Base-by-base conservation (phyloP, 2,113 vertebrate genomes). In the Philantomba maxwellii region DNA sequence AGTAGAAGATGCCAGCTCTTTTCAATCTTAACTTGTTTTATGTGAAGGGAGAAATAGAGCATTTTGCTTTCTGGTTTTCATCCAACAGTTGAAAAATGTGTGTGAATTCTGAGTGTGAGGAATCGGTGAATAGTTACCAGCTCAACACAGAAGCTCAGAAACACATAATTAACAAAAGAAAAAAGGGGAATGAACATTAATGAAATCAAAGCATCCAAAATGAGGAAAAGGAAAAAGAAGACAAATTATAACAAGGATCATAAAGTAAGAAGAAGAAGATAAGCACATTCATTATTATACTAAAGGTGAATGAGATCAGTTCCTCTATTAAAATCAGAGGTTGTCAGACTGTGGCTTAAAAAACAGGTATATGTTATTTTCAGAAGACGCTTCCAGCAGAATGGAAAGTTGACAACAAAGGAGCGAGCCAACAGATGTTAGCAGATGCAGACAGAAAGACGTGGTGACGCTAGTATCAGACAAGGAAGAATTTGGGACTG, bases 271-370 rank as follows among this genome's bases (percentile, higher is more conserved):
- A 7, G 49, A 89, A 62, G 49, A 53, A 90, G 39, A 17, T 6
- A 17, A 57, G 7, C 17, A 5, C 49, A 39, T n/a, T 36, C 14
- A 1, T 60, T 92, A 36, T 57, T 43, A 96, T 60, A 97, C 83
- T 95, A 96, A 97, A 87, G 51, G 11, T 81, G 55, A 95, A 93
- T 33, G 88, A 87, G 39, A 87, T 58, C 92, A 81, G 82, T 87
- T 94, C 62, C 25, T n/a, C 9, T 84, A 30, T 60, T 90, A 23
- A 97, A 87, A 39, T 30, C 17, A 90, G 77, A 92, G 36, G 25
- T 30, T 77, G 2, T 93, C 77, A 82, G 33, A 47, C 23, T 82
- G 14, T 36, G 30, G 60, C 86, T 66, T 10, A 19, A 39, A 47
- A 70, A 11, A 8, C 10, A 64, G 14, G 23, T 64, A 3, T 11